A percentile compares a stretch with the other conserved stretches of the same genome.
Evolutionary conservation across 2,797 vertebrate species (phyloP).

Genomic region (Liasis olivaceus): DNA sequence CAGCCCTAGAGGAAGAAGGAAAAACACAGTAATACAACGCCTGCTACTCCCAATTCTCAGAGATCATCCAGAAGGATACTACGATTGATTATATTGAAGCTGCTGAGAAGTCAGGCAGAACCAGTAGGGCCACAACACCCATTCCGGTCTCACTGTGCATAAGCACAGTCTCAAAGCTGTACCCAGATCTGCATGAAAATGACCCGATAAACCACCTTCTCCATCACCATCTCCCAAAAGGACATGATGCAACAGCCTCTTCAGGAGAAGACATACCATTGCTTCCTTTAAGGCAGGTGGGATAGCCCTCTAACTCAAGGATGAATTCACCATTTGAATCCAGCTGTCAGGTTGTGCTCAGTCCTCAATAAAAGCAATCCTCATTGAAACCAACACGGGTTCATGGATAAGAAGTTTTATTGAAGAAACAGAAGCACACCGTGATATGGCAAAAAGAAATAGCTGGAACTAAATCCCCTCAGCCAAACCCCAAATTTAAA

Average conservation of each 20-base stretch:
- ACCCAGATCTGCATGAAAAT: background rate
- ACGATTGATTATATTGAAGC: background rate
- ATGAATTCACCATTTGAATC: background rate
- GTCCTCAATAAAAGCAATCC: too few species aligned
- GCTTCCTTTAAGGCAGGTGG: background rate
- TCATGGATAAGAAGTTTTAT: too few species aligned
- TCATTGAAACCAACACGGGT: too few species aligned
- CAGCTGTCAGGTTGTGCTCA: background rate
- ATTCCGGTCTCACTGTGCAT: background rate
- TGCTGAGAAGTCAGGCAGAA: background rate
- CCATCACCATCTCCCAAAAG: background rate
- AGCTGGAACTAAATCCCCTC: too few species aligned
- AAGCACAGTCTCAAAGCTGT: background rate
- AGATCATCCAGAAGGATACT: background rate
- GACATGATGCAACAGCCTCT: background rate
- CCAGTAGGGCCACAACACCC: background rate
- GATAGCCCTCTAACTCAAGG: background rate
- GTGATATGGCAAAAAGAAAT: too few species aligned
- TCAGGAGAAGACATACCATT: background rate
- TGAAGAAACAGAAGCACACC: too few species aligned
- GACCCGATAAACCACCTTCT: background rate
- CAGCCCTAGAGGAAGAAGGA: background rate
- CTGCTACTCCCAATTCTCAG: background rate
- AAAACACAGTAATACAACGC: background rate
- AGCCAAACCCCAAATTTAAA: too few species aligned